phyloP scores from a whole-genome alignment of 2,888 invertebrate genomes.

The Synanthedon myopaeformis region DNA sequence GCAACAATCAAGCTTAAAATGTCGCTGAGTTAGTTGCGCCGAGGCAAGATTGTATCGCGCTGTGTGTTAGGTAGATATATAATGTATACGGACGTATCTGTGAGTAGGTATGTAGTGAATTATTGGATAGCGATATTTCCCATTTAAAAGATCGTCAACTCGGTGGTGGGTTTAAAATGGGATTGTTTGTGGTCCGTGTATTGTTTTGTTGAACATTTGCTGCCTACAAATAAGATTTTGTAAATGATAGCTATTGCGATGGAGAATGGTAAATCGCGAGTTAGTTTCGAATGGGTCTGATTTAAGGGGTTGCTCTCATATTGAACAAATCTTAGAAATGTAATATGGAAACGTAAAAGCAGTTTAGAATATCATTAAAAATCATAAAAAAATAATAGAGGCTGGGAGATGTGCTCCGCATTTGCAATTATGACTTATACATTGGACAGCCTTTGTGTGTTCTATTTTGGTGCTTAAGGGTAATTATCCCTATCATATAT shows the following conservation, averaged over 20 bases:
- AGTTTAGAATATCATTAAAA: too few species aligned
- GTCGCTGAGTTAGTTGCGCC: slow-evolving; percentile 49
- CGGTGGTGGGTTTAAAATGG: background rate
- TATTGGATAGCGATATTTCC: slow-evolving; percentile 13
- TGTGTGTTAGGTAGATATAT: slow-evolving; percentile 33
- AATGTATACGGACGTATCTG: slow-evolving; percentile 17
- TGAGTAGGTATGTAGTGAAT: slow-evolving; percentile 16
- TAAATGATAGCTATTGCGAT: background rate
- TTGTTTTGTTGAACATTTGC: background rate
- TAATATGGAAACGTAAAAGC: too few species aligned
- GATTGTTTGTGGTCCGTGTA: background rate
- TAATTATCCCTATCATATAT: too few species aligned
- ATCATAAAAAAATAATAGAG: too few species aligned
- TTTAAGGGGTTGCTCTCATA: too few species aligned
- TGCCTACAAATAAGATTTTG: background rate
- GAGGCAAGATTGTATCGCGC: slow-evolving; percentile 48
- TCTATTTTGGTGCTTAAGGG: too few species aligned
- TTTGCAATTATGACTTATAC: too few species aligned
- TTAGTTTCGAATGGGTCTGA: too few species aligned
- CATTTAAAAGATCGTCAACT: background rate
- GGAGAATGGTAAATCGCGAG: too few species aligned
- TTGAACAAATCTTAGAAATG: too few species aligned
- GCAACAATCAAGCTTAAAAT: slow-evolving; percentile 19
- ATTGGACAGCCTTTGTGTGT: too few species aligned
- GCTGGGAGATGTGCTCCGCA: too few species aligned